Evolutionary conservation across 2,113 vertebrate species (phyloP), one percentile per base, ranked within the genome.

Genomic region (Nibea coibor): DNA sequence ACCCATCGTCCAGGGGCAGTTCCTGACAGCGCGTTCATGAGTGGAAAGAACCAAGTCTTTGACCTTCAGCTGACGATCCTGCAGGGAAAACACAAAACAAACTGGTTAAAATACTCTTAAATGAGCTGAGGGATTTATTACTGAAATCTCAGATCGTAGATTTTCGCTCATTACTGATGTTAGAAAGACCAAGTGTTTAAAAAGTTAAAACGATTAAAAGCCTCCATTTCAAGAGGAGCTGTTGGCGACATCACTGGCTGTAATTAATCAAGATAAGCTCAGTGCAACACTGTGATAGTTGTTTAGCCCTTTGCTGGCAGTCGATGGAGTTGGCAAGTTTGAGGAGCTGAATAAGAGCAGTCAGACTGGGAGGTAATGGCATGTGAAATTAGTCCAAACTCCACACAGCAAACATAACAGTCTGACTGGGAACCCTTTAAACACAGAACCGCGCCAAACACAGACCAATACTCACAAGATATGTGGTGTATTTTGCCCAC

Each of bases 1-100:
- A 65, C 95, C 94, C 63, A 99, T 97, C 0, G 97, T 98, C 98
- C 98, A 99, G 15, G 98, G 98, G 45, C 98, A 99, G 92, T 99
- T 99, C 90, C 98, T 94, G 61, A 98, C 96, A 0, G 98, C 98
- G 0, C 98, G 96, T n/a, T 96, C 96, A 3, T 99, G 97, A 43
- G 95, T 95, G 0, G 97, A 96, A 4, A 99, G 90, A 59, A 99
- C 98, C 91, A 99, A 35, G 0, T 97, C 96, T 87, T 97, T 98
- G 53, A 98, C 95, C 89, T 96, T 99, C 91, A 99, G 93, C 90
- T 98, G 97, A 53, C 96, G 95, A 84, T 99, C 97, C 98, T 99
- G 61, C 4, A 2, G 17, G 75, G 53, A 80, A 4, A 47, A 50
- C 11, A 53, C 2, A 59, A 1, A 24, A 39, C 1, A 28, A 12